Evolutionary conservation across 2,888 invertebrate genomes (phyloP).

Genomic region (Copidosoma aretas): DNA sequence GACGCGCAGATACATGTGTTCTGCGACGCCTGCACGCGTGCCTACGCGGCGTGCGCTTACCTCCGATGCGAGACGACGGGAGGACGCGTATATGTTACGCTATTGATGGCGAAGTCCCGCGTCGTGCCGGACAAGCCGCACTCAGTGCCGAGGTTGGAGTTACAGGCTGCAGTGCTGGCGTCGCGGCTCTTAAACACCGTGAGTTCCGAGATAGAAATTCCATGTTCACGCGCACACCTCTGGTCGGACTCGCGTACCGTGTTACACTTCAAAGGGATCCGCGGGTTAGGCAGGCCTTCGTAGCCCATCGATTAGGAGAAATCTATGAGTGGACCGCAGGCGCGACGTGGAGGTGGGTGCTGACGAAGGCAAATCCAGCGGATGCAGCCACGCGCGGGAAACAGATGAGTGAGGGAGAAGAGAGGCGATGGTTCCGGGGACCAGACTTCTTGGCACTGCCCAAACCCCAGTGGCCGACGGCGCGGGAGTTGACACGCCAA

Average conservation of each 20-base stretch:
- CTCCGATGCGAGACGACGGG: not conserved
- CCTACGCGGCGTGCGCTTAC: slow-evolving; percentile 17
- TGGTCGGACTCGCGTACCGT: slow-evolving; percentile 10
- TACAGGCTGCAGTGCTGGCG: slow-evolving; percentile 8
- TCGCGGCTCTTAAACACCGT: not conserved
- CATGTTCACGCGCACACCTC: not conserved
- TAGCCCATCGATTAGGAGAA: slow-evolving; percentile 2
- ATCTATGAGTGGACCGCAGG: not conserved
- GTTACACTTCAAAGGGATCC: slow-evolving; percentile 4
- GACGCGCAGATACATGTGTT: slow-evolving; percentile 11
- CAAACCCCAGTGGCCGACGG: too few species aligned
- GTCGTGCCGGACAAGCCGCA: slow-evolving; percentile 6
- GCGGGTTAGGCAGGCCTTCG: not conserved
- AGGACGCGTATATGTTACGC: not conserved
- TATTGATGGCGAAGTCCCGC: slow-evolving; percentile 7
- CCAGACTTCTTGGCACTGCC: too few species aligned
- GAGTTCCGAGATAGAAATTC: not conserved
- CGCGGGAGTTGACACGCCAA: too few species aligned
- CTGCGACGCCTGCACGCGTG: slow-evolving; percentile 19
- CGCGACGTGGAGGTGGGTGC: not conserved
- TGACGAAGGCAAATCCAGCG: not conserved
- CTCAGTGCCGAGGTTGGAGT: slow-evolving; percentile 1
- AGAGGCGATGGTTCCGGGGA: too few species aligned
- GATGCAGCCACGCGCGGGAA: not conserved
- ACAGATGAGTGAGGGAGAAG: too few species aligned